phyloP scores from a whole-genome alignment of 2,113 vertebrate species.

The Cettia cetti region DNA sequence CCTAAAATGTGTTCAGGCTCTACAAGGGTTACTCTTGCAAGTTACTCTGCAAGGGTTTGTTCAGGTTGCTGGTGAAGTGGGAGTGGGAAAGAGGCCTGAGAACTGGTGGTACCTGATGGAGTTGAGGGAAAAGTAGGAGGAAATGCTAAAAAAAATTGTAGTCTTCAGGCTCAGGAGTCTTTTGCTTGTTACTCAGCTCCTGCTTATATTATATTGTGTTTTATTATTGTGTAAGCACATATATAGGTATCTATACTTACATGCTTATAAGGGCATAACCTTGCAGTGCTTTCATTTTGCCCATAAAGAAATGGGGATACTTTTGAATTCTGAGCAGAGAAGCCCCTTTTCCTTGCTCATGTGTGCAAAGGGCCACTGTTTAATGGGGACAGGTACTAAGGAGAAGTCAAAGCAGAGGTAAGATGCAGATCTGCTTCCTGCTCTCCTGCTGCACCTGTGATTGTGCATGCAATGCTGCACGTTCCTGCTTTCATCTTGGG shows the following conservation, averaged over 20 bases:
- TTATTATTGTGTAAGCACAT: background rate
- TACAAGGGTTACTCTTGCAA: too few relatives aligned
- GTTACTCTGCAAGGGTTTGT: background rate
- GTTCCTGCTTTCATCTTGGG: background rate
- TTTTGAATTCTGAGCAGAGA: too few relatives aligned
- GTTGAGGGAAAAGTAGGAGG: background rate
- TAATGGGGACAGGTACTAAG: too few relatives aligned
- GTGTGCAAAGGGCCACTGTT: too few relatives aligned
- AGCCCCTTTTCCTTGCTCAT: too few relatives aligned
- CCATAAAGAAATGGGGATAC: background rate
- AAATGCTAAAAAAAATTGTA: background rate
- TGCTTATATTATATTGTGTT: background rate
- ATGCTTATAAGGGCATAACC: background rate
- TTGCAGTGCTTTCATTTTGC: background rate
- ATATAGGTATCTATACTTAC: background rate
- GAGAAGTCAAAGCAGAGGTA: too few relatives aligned
- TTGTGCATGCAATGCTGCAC: rapidly evolving
- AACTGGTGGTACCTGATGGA: background rate
- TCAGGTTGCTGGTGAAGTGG: background rate
- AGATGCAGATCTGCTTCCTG: too few relatives aligned
- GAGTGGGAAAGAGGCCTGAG: background rate
- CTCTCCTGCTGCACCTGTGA: too few relatives aligned
- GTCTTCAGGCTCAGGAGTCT: background rate
- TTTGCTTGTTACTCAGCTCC: background rate
- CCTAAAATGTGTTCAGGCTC: background rate